These are phyloP conservation scores for Parnassius orleans DNA, from an alignment of 2,888 invertebrate genomes.

Conservation along the genomic window DNA sequence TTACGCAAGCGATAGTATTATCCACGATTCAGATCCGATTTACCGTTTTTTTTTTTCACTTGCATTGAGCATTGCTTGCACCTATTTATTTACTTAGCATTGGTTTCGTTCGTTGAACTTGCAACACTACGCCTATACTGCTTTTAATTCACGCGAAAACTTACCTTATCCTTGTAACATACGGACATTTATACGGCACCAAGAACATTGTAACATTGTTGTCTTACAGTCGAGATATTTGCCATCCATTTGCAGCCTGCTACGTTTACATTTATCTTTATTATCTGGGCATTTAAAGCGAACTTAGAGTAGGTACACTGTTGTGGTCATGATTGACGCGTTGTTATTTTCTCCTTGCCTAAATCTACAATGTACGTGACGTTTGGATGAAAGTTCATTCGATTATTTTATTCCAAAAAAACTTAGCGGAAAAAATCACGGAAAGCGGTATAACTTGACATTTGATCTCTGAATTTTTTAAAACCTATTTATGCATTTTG, in stretches of 20 bases:
- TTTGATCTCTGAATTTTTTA: neutral
- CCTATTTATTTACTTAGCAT: constrained; percentile 67
- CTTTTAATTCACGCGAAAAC: constrained; percentile 27
- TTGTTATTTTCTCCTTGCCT: neutral
- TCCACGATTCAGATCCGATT: constrained; percentile 30
- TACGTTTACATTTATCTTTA: constrained; percentile 1
- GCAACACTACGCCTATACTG: constrained; percentile 22
- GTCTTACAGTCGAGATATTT: constrained; percentile 12
- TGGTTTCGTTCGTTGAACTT: constrained; percentile 63
- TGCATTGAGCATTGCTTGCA: constrained; percentile 48
- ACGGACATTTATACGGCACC: neutral
- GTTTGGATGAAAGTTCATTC: constrained; percentile 4
- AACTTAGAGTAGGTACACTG: constrained; percentile 4
- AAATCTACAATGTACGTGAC: constrained; percentile 10
- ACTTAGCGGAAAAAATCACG: too few species aligned
- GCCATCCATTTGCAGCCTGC: neutral
- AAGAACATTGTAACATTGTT: constrained; percentile 9
- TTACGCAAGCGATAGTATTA: constrained; percentile 16
- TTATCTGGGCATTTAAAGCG: constrained; percentile 2
- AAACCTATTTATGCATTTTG: too few species aligned
- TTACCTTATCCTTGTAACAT: constrained; percentile 26
- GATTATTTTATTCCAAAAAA: neutral
- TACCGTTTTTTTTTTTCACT: constrained; percentile 48
- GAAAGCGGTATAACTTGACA: too few species aligned
- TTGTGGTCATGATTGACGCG: neutral